Base-by-base conservation (phyloP, 30 jellyfish, hydroid and myxozoan species). In the Clytia hemisphaerica region DNA sequence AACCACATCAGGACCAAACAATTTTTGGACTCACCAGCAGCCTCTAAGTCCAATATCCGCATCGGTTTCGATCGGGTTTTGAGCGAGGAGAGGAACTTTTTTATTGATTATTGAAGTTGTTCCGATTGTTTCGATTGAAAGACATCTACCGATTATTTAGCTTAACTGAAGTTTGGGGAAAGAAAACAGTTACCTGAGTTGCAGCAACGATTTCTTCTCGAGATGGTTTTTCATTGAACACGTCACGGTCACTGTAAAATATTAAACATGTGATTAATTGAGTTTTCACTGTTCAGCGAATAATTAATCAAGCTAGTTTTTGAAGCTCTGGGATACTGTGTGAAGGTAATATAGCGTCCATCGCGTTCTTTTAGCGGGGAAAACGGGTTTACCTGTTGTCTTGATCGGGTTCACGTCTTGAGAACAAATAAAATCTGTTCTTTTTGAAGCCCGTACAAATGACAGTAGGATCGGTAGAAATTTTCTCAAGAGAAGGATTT, bases 141-240 rank as follows among this genome's bases (percentile, higher is more conserved):
- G n/a, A n/a, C n/a, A n/a, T n/a, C n/a, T n/a, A n/a, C n/a, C n/a
- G n/a, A n/a, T n/a, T n/a, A n/a, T n/a, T n/a, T n/a, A n/a, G n/a
- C n/a, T n/a, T n/a, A n/a, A n/a, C n/a, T n/a, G n/a, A n/a, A n/a
- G n/a, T n/a, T n/a, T n/a, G n/a, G n/a, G n/a, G n/a, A n/a, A n/a
- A n/a, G n/a, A n/a, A n/a, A n/a, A n/a, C n/a, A 6, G 42, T 0
- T 37, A 92, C 99, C 83, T 83, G 94, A 5, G 99, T 92, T 4
- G 99, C 94, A 1, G 96, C 96, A 21, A 78, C 83, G 15, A 92
- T 83, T 68, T 92, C 99, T 58, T 92, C 99, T 67, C 95, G 66
- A 47, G 99, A 82, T 0, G 99, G 99, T 58, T 92, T 92, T 63
- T 92, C 99, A 58, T 92, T 92, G 70, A 92, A 92, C 28, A 92